Evolutionary conservation across 2,113 vertebrate genomes (phyloP), one percentile per base, ranked within the genome.

Genomic region (Pantherophis guttatus): DNA sequence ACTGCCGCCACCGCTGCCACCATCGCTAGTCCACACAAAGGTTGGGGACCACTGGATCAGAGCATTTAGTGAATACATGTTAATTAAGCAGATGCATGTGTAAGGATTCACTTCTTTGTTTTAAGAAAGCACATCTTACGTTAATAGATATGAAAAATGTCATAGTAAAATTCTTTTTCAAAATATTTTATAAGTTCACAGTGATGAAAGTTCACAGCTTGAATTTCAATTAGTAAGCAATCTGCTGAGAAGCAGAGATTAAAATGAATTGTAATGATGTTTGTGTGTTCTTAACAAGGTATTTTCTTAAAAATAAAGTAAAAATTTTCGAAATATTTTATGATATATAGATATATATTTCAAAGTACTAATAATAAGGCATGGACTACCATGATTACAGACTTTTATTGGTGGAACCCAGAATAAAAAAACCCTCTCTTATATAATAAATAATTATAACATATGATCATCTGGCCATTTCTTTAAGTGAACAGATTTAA

Each of bases 121-220:
- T 87, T 19, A 33, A 50, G 5, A 15, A 87, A 29, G 54, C 8
- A 44, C 21, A 26, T 10, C n/a, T 57, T 44, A 39, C 5, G 33
- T 89, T 44, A 89, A 33, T 44, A 89, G 88, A 89, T 58, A 88
- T 52, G n/a, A 5, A 88, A 33, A 90, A 58, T 93, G 87, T 12
- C 24, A 88, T 44, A 88, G 55, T 33, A 89, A 10, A 89, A 93
- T 1, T 62, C 26, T 92, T 89, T 96, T 90, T 91, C 44, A 89
- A 93, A 39, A 26, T 92, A 87, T 95, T 95, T 96, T 94, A 33
- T 26, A 86, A 26, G 21, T 94, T 95, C 48, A 26, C 92, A 21
- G 33, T 86, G 59, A 92, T 95, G 53, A 12, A 93, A 48, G 91
- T 24, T 81, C 87, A 93, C 91, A 95, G 1, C 17, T 15, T 86